Evolutionary conservation across 2,797 vertebrate species (phyloP), one percentile per base, ranked within the genome.

Genomic region (Siniperca scherzeri): DNA sequence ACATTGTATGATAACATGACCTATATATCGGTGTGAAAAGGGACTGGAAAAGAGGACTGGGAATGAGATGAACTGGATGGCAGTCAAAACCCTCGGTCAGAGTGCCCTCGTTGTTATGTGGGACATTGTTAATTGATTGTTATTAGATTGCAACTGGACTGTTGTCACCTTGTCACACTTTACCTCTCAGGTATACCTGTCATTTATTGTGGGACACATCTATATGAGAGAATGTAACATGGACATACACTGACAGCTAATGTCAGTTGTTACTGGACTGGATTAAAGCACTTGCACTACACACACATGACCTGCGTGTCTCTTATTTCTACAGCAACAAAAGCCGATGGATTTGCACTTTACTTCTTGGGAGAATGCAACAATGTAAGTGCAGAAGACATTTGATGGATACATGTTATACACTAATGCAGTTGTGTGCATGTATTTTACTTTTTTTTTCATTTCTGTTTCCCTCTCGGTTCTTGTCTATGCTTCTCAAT

Each of bases 361-460:
- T 99, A 99, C 96, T 99, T 99, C 95, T 96, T 99, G 93, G 99
- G 98, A 95, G 98, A 99, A 96, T 99, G 99, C 96, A 99, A 99
- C 97, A 99, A 99, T 95, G 98, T 99, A 96, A 98, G 98, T 97
- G 91, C 67, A 64, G 38, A 38, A 10, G 9, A 36, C 33, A 25
- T 74, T 66, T 38, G 0, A 13, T 59, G 11, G 68, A 33, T 33
- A 53, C 16, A 48, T 66, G 60, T 71, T 36, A 19, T 5, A 36
- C 33, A 61, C 12, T 7, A 4, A 30, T 25, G 4, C 48, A 30
- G 17, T 22, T 27, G 0, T 66, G 25, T 71, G 19, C 60, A 1
- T 57, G 2, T 57, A 25, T 80, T 69, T 89, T 16, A 81, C 16
- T 16, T 78, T 12, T 42, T 61, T 48, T 64, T 57, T 61, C 8